These are phyloP conservation scores for Pardosa pseudoannulata DNA, from an alignment of 2,888 invertebrate genomes.

Conservation along the genomic window DNA sequence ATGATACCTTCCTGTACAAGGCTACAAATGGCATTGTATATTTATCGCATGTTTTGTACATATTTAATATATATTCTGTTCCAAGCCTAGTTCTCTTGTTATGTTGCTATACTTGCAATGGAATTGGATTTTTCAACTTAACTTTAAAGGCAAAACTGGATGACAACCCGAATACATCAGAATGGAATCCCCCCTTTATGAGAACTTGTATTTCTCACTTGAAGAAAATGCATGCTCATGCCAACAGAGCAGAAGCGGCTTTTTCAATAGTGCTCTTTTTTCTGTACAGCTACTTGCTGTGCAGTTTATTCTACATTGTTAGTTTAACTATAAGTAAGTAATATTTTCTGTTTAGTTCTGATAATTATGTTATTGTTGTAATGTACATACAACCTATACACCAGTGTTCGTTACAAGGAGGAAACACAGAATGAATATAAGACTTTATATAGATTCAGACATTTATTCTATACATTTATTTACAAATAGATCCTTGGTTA, in stretches of 20 bases:
- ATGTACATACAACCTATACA: too few species aligned
- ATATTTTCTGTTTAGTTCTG: too few species aligned
- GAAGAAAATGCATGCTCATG: slow-evolving; percentile 4
- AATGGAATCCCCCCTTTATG: neutral
- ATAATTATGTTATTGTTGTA: too few species aligned
- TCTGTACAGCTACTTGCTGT: slow-evolving; percentile 26
- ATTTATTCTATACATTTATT: too few species aligned
- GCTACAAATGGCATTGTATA: neutral
- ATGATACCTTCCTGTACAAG: neutral
- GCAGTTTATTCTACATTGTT: slow-evolving; percentile 44
- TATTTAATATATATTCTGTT: slow-evolving; percentile 24
- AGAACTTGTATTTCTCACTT: neutral
- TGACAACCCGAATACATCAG: neutral
- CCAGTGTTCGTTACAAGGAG: too few species aligned
- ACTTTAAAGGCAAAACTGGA: neutral
- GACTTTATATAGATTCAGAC: too few species aligned
- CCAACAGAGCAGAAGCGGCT: slow-evolving; percentile 4
- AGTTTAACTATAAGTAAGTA: slow-evolving; percentile 40
- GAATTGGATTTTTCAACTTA: neutral
- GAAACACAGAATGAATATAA: too few species aligned
- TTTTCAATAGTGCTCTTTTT: slow-evolving; percentile 31
- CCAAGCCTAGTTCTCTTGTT: slow-evolving; percentile 20
- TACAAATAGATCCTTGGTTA: too few species aligned
- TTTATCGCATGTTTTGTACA: slow-evolving; percentile 19
- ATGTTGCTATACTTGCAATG: slow-evolving; percentile 3